Percentiles rank a stretch among this genome's conserved stretches.
These are phyloP conservation scores for Ammodramus savannarum DNA, from an alignment of 2,113 vertebrate genomes.

Conservation along the genomic window DNA sequence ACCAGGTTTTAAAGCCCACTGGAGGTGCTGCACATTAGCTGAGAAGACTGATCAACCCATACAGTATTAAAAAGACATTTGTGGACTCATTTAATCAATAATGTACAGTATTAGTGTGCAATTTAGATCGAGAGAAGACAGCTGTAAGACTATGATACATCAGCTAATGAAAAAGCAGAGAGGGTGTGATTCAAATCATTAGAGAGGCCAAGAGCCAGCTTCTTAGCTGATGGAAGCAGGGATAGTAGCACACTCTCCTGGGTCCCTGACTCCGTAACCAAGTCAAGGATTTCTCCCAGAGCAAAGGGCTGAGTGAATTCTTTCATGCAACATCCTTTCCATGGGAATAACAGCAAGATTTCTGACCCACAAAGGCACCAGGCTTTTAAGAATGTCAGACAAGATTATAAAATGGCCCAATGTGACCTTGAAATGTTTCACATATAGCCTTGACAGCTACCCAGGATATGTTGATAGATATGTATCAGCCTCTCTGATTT, in stretches of 20 bases:
- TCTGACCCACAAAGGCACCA: background rate
- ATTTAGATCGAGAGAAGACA: conserved; percentile 32
- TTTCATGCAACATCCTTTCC: background rate
- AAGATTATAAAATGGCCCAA: background rate
- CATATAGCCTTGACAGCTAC: background rate
- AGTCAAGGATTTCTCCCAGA: background rate
- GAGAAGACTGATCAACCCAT: conserved; percentile 57
- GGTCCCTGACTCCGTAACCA: background rate
- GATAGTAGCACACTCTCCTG: background rate
- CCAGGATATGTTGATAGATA: background rate
- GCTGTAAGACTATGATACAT: conserved; percentile 36
- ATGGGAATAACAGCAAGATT: background rate
- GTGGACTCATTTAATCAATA: conserved; percentile 68
- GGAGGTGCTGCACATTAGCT: conserved; percentile 33
- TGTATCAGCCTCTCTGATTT: background rate
- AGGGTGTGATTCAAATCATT: background rate
- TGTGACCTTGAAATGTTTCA: background rate
- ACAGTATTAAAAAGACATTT: conserved; percentile 63
- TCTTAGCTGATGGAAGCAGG: background rate
- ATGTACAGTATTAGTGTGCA: conserved; percentile 51
- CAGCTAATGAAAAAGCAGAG: conserved; percentile 32
- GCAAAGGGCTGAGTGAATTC: background rate
- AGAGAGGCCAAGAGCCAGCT: background rate
- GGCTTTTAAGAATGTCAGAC: background rate
- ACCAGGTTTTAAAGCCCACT: conserved; percentile 31